Evolutionary conservation across 2,113 vertebrate species (phyloP).

Genomic region (Centropristis striata): DNA sequence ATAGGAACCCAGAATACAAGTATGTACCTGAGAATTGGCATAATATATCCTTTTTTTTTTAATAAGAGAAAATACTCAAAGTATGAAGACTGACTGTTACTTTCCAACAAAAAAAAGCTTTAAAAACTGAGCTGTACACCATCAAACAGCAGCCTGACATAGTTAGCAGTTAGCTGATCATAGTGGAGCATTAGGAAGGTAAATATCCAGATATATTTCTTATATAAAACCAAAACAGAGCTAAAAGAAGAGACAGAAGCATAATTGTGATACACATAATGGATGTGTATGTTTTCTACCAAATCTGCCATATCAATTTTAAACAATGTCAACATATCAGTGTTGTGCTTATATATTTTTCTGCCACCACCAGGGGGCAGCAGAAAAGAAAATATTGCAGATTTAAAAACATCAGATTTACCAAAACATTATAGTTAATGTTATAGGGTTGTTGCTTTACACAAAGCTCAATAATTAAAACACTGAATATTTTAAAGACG

Average conservation of each 20-base stretch:
- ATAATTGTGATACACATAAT: too few species aligned
- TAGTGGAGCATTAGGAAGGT: too few species aligned
- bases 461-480: background rate
- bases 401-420: background rate
- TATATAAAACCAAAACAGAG: background rate
- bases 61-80: background rate
- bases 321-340: background rate
- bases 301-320: background rate
- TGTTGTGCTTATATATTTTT: background rate
- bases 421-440: too few species aligned
- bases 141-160: background rate
- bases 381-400: background rate
- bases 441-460: background rate
- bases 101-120: background rate
- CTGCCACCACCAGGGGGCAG: background rate
- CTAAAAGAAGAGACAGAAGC: background rate
- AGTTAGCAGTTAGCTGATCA: background rate
- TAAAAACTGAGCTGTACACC: background rate
- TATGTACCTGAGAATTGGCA: too few species aligned
- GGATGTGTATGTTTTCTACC: background rate
- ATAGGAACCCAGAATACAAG: too few species aligned
- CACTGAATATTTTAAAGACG: constrained; percentile 4
- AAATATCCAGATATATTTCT: too few species aligned
- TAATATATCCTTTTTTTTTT: too few species aligned
- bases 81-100: background rate